Percentiles rank a stretch among this genome's conserved stretches.
Evolutionary conservation across 2,113 vertebrate genomes (phyloP).

Genomic region (Pelmatolapia mariae): DNA sequence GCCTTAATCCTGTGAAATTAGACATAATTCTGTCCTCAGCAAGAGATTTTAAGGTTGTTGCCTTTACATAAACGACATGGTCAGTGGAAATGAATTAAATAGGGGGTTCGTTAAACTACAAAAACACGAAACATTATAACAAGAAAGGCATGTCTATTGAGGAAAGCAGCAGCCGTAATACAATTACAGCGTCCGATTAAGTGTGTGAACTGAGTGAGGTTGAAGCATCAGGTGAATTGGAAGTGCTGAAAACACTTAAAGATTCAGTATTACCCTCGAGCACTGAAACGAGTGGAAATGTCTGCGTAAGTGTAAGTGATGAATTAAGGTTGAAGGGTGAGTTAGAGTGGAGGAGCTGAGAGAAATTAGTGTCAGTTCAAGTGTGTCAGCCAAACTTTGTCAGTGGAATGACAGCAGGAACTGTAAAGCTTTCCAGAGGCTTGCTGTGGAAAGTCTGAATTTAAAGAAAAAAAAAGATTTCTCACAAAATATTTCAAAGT

Average conservation of each 20-base stretch:
- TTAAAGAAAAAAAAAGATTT: background rate
- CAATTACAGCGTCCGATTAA: background rate
- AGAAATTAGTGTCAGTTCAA: background rate
- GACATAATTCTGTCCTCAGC: background rate
- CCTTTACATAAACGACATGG: background rate
- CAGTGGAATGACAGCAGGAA: background rate
- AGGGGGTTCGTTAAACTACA: background rate
- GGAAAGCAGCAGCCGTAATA: background rate
- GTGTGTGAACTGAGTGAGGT: background rate
- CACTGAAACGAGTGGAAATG: background rate
- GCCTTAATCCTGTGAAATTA: background rate
- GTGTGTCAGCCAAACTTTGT: background rate
- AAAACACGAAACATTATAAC: background rate
- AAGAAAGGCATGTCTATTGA: rapidly evolving
- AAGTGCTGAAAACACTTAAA: background rate
- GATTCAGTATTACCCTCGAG: background rate
- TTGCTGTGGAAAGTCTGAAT: background rate
- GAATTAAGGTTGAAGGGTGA: background rate
- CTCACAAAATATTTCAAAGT: background rate
- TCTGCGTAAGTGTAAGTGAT: background rate
- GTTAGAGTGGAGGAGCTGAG: background rate
- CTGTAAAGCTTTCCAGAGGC: background rate
- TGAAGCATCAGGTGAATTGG: background rate
- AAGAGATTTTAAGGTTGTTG: background rate
- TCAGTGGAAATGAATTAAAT: background rate